Evolutionary conservation across 2,888 invertebrate species (phyloP).

Genomic region (Podotricha telesiphe): DNA sequence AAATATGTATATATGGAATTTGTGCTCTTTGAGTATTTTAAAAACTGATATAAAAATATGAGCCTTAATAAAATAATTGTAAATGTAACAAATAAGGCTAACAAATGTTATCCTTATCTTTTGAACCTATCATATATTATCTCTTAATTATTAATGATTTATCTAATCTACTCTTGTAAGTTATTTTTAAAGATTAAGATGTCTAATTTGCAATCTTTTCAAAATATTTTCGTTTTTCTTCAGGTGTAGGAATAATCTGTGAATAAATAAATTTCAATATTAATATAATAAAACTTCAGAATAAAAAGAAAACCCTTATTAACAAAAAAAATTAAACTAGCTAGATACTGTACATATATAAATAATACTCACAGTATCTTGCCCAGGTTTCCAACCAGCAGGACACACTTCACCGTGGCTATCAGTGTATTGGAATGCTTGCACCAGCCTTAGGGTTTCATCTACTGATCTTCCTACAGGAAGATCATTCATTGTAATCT

Average conservation of each 20-base stretch:
- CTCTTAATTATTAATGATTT: constrained; percentile 17
- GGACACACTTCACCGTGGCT: constrained; percentile 97
- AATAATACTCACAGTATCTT: constrained; percentile 89
- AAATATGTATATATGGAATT: constrained; percentile 1
- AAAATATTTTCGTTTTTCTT: constrained; percentile 91
- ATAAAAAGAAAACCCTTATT: neutral
- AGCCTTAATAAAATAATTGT: constrained; percentile 7
- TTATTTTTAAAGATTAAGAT: neutral
- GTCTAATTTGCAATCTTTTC: constrained; percentile 81
- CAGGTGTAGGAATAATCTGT: constrained; percentile 92
- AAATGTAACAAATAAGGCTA: constrained; percentile 10
- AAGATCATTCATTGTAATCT: constrained; percentile 98
- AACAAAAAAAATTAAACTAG: neutral
- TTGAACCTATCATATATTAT: constrained; percentile 15
- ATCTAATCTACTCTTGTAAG: constrained; percentile 11
- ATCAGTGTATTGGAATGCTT: constrained; percentile 97
- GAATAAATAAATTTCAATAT: constrained; percentile 54
- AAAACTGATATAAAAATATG: constrained; percentile 6
- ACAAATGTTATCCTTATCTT: constrained; percentile 6
- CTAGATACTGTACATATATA: neutral
- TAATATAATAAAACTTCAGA: constrained; percentile 1
- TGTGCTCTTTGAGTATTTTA: constrained; percentile 28
- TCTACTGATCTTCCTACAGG: constrained; percentile 97
- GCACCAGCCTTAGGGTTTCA: constrained; percentile 95
- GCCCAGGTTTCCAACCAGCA: constrained; percentile 97